Evolutionary conservation across 2,888 invertebrate species (phyloP).

Genomic region (Lasioglossum lativentre): DNA sequence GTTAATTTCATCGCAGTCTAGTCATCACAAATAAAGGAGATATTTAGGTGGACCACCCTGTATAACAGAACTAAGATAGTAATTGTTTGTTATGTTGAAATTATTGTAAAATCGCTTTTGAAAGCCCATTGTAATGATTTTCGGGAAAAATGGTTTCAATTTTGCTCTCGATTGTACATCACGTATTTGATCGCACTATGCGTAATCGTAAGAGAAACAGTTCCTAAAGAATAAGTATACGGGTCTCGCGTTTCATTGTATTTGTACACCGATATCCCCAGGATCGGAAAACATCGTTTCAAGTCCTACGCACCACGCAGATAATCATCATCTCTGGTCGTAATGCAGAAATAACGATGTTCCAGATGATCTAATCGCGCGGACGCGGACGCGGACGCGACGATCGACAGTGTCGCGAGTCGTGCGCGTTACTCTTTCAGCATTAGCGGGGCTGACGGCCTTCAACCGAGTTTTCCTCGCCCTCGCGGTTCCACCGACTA

Average conservation of each 20-base stretch:
- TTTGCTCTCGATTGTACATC: no score
- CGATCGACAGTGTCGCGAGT: constrained; percentile 19
- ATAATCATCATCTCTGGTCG: not conserved
- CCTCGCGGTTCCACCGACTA: constrained; percentile 39
- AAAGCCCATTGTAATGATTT: no score
- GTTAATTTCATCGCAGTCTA: no score
- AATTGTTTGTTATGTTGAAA: no score
- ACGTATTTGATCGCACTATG: no score
- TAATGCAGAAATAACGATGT: constrained; percentile 27
- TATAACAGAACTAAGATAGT: no score
- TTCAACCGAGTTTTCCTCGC: constrained; percentile 43
- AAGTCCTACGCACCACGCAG: not conserved
- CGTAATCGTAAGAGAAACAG: no score
- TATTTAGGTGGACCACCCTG: no score
- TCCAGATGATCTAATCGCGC: constrained; percentile 49
- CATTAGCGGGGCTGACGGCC: constrained; percentile 29
- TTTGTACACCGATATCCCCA: not conserved
- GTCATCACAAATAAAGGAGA: no score
- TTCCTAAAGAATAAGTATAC: not conserved
- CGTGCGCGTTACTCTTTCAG: constrained; percentile 19
- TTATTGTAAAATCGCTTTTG: no score
- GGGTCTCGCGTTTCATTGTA: not conserved
- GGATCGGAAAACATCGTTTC: not conserved
- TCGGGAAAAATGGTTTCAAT: no score
- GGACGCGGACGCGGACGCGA: not conserved